Percentiles rank a stretch among this genome's conserved stretches.
Conservation (phyloP, 2,113 vertebrate species). For the Hiodon alosoides region DNA sequence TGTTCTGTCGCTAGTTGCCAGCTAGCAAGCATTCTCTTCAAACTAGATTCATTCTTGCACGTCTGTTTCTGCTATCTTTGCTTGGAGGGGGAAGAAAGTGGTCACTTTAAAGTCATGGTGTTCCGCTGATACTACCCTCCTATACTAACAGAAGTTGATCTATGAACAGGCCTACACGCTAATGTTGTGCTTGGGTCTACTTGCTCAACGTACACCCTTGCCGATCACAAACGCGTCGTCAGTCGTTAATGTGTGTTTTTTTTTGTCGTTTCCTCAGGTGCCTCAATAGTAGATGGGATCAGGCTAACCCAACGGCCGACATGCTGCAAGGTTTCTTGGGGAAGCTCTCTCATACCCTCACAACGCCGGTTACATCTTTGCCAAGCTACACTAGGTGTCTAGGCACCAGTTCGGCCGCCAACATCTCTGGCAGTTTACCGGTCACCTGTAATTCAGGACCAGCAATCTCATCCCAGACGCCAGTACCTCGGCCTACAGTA, state of each 20-base stretch:
- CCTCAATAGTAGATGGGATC: conserved; percentile 64
- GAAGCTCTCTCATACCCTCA: conserved; percentile 31
- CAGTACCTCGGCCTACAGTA: background rate
- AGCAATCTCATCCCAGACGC: conserved; percentile 18
- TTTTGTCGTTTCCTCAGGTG: conserved; percentile 43
- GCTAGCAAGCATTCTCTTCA: too few relatives aligned
- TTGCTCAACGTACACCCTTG: conserved; percentile 60
- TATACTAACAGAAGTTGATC: conserved; percentile 55
- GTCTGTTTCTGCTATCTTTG: background rate
- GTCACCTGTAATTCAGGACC: background rate
- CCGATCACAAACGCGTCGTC: background rate
- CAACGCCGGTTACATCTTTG: background rate
- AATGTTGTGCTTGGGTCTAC: conserved; percentile 58
- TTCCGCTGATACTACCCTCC: conserved; percentile 72
- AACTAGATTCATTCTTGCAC: background rate
- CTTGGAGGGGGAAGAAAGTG: conserved; percentile 73
- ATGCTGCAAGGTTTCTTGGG: conserved; percentile 41
- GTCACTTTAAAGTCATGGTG: conserved; percentile 54
- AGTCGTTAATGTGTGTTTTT: background rate
- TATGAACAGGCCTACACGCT: conserved; percentile 57
- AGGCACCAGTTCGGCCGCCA: background rate
- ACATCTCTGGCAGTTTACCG: background rate
- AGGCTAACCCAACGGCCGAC: conserved; percentile 47
- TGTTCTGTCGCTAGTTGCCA: too few relatives aligned
- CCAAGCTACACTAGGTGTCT: conserved; percentile 3